Base-by-base conservation (phyloP, 2,888 invertebrate genomes). In the Troilus luridus region DNA sequence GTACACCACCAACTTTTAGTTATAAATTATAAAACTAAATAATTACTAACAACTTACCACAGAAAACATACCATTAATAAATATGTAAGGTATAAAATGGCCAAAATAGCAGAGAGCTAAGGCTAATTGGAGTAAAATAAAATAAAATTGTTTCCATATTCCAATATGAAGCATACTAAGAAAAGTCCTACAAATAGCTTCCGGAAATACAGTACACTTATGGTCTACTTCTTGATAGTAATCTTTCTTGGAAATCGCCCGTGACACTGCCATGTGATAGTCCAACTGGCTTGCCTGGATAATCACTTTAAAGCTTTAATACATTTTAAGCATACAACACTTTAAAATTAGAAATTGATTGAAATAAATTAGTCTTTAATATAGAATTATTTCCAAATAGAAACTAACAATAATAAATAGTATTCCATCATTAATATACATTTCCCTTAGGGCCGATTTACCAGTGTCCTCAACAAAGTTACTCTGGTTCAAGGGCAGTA, bases 221-320 rank as follows among this genome's bases (percentile, higher is more conserved):
- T n/a, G 27, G 58, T 59, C 19, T 5, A 24, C 56, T 90, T 90
- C 90, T 85, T 90, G 85, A 0, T 17, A 11, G 6, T 41, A 62
- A 58, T 90, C 90, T 27, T 60, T 85, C 21, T 11, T 85, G 11
- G 90, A 41, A 21, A 85, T 81, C 8, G 90, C 90, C 24, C 85
- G 58, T 27, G 85, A 41, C 17, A 85, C 88, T 41, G 91, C 88
- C 91, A 92, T 14, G 88, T 92, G 92, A 62, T 89, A 92, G 14
- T 92, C 92, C 59, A 92, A 54, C 59, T 92, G 91, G 59, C 56
- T 77, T 41, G 17, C 19, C 72, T 77, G 19, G 41, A 77, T 77
- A 77, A 77, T 27, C 17, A 17, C 19, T 67, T 67, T 12, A 77
- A 14, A 41, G 72, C 17, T 41, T 19, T 9, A 77, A 17, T 77